phyloP scores from a whole-genome alignment of 1,140 invertebrate genomes.

The Drosophila malerkotliana region DNA sequence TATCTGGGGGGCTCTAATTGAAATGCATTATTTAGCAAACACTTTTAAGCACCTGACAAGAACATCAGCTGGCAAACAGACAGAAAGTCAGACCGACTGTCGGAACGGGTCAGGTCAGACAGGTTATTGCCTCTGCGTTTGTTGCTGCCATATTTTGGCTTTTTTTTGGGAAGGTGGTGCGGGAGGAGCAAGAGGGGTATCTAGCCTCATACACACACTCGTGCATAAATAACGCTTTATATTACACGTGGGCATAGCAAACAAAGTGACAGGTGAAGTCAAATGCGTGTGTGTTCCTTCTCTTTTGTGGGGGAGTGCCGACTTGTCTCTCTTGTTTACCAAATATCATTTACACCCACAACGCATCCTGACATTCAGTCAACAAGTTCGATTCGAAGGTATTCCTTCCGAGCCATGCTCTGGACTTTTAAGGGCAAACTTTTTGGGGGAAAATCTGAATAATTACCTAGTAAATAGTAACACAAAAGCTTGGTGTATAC shows the following conservation, averaged over 20 bases:
- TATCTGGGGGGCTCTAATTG: conserved; percentile 52
- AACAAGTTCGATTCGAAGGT: conserved; percentile 25
- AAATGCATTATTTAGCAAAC: conserved; percentile 71
- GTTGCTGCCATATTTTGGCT: conserved; percentile 19
- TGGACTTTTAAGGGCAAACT: neutral
- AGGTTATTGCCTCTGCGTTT: conserved; percentile 44
- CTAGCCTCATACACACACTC: conserved; percentile 34
- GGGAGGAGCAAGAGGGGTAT: conserved; percentile 11
- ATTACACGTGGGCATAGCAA: conserved; percentile 64
- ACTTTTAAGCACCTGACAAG: conserved; percentile 53
- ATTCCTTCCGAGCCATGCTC: neutral
- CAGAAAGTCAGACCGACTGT: conserved; percentile 14
- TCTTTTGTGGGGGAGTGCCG: conserved; percentile 17
- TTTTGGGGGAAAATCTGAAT: neutral
- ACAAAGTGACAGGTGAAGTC: conserved; percentile 31
- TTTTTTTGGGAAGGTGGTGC: neutral
- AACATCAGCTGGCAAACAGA: conserved; percentile 24
- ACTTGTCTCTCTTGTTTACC: conserved; percentile 30
- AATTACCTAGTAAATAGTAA: neutral
- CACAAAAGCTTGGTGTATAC: neutral
- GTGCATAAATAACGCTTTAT: conserved; percentile 75
- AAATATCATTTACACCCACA: conserved; percentile 56
- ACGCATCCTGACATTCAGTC: conserved; percentile 60
- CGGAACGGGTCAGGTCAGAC: conserved; percentile 22
- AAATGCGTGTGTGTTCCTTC: conserved; percentile 27